phyloP scores from a whole-genome alignment of 2,888 invertebrate genomes.

The Micoletzkya japonica region DNA sequence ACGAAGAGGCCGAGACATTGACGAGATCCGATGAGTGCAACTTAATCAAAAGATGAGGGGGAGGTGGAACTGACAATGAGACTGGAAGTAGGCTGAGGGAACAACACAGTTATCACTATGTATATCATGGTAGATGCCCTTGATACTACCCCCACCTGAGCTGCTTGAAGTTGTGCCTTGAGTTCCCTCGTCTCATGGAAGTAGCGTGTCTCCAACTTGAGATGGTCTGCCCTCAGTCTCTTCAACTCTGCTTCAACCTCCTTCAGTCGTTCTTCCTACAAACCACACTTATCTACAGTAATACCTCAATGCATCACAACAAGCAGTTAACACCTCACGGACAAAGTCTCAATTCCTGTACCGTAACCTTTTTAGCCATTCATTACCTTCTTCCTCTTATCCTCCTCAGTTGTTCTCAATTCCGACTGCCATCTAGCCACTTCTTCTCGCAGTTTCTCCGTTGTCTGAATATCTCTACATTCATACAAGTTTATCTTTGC shows the following conservation, averaged over 20 bases:
- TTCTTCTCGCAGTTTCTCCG: constrained; percentile 33
- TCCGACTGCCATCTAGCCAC: constrained; percentile 30
- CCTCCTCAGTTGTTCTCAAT: constrained; percentile 29
- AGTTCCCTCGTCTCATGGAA: constrained; percentile 39
- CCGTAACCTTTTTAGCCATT: background rate
- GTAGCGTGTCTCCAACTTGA: constrained; percentile 38
- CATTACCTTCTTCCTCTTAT: constrained; percentile 11
- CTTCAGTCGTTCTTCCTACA: background rate
- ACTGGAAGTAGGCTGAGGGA: background rate
- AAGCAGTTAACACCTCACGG: background rate
- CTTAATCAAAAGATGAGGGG: too few species aligned
- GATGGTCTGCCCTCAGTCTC: constrained; percentile 33
- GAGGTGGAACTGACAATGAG: background rate
- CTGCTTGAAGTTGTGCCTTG: constrained; percentile 34
- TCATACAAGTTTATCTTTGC: too few species aligned
- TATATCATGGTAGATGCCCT: too few species aligned
- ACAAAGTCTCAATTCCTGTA: background rate
- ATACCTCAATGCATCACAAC: background rate
- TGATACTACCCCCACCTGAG: background rate
- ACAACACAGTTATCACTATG: too few species aligned
- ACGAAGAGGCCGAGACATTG: constrained; percentile 14
- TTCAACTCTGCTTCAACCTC: constrained; percentile 36
- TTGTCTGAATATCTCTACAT: constrained; percentile 1
- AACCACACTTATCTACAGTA: background rate
- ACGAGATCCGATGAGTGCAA: constrained; percentile 7